phyloP scores from a whole-genome alignment of 2,113 vertebrate genomes.

The Seriola quinqueradiata region DNA sequence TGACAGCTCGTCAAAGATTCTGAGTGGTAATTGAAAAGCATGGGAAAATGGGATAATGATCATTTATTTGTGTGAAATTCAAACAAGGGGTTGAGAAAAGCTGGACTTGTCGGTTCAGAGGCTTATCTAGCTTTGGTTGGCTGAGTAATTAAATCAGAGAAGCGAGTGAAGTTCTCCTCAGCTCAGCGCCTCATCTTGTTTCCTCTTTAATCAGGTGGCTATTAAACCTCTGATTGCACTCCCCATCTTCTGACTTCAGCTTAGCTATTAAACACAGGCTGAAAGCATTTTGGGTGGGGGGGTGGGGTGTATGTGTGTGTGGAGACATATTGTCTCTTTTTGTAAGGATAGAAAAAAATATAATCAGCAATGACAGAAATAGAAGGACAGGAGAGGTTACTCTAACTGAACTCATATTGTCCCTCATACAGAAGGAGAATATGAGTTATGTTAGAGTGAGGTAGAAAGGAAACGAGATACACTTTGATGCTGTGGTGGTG shows the following conservation, averaged over 20 bases:
- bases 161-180: constrained; percentile 75
- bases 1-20: constrained; percentile 49
- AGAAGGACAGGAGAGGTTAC: not conserved
- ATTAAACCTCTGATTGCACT: constrained; percentile 81
- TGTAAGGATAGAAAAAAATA: not conserved
- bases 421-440: constrained; percentile 16
- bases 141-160: constrained; percentile 81
- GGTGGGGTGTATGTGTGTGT: not conserved
- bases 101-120: constrained; percentile 57
- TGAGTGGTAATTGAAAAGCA: constrained; percentile 73
- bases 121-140: constrained; percentile 75
- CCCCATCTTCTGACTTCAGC: constrained; percentile 72
- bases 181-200: constrained; percentile 75
- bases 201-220: constrained; percentile 82
- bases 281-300: constrained; percentile 45
- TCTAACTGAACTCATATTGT: too few relatives aligned
- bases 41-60: constrained; percentile 72
- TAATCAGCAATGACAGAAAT: constrained; percentile 25
- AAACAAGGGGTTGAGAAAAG: constrained; percentile 55
- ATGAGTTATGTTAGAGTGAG: constrained; percentile 8
- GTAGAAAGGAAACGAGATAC: constrained; percentile 1
- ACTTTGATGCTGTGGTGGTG: not conserved
- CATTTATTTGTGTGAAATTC: constrained; percentile 74
- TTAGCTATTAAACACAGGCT: constrained; percentile 70
- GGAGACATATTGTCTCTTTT: not conserved